phyloP scores from a whole-genome alignment of 2,113 vertebrate genomes.

The Megalops atlanticus region DNA sequence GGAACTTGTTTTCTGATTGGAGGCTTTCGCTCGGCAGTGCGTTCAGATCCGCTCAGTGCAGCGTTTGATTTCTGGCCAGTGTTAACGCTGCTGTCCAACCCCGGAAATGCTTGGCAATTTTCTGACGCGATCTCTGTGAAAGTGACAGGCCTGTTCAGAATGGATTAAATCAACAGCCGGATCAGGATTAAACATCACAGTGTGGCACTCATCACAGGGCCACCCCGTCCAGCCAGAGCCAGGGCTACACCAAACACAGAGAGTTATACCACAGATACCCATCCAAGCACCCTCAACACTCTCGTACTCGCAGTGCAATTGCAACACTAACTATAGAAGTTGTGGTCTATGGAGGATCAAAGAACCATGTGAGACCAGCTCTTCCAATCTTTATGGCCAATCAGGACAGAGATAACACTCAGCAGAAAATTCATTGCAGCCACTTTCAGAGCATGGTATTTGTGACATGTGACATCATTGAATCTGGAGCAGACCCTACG shows the following conservation, averaged over 20 bases:
- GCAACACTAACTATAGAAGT: too few species aligned
- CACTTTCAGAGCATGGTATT: too few species aligned
- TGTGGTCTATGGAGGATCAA: too few species aligned
- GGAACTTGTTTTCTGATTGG: background rate
- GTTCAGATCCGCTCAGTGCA: background rate
- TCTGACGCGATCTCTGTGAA: slow-evolving; percentile 2
- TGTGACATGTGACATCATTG: too few species aligned
- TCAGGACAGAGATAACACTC: too few species aligned
- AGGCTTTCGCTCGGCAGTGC: background rate
- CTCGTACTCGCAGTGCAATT: too few species aligned
- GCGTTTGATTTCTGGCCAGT: slow-evolving; percentile 10
- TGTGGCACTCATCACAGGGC: background rate
- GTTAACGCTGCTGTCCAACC: slow-evolving; percentile 7
- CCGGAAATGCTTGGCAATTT: slow-evolving; percentile 12
- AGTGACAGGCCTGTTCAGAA: slow-evolving; percentile 1
- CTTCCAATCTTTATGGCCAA: too few species aligned
- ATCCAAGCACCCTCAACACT: too few species aligned
- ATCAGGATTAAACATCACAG: background rate
- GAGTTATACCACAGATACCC: too few species aligned
- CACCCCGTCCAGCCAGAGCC: background rate
- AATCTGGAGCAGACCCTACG: too few species aligned
- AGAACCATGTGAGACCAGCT: too few species aligned
- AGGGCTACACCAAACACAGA: background rate
- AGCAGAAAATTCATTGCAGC: too few species aligned
- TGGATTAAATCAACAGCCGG: background rate